A percentile compares a stretch with the other conserved stretches of the same genome.
Evolutionary conservation across 2,113 vertebrate species (phyloP).

Genomic region (Anhinga anhinga): DNA sequence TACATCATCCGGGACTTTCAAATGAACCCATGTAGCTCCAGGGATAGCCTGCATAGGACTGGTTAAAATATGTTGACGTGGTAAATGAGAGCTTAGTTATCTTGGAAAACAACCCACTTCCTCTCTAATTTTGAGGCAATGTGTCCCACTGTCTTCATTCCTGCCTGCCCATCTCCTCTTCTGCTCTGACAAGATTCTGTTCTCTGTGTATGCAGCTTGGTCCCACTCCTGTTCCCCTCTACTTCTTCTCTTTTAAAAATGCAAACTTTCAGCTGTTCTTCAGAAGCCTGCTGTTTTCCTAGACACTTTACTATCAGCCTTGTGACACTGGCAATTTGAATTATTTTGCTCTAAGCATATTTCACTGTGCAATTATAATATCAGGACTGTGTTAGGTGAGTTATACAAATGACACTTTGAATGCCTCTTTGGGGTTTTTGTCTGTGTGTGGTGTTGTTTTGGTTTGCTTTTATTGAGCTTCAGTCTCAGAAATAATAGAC

Average conservation of each 20-base stretch:
- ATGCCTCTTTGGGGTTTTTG: neutral
- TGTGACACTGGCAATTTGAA: conserved; percentile 6
- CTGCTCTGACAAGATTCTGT: neutral
- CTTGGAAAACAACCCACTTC: neutral
- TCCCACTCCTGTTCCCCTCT: neutral
- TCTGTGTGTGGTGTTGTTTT: neutral
- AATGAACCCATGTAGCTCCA: neutral
- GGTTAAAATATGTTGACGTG: neutral
- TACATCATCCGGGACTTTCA: conserved; percentile 17
- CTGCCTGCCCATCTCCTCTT: neutral
- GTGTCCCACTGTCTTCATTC: neutral
- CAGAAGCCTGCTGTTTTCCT: neutral
- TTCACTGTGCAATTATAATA: conserved; percentile 3
- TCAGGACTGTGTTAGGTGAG: neutral
- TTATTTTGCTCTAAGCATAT: conserved; percentile 1
- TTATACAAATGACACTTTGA: neutral
- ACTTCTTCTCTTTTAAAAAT: neutral
- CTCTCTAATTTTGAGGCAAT: neutral
- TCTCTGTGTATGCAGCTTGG: neutral
- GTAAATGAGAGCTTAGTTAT: neutral
- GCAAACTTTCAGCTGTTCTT: neutral
- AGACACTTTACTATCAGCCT: neutral
- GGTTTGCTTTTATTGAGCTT: neutral
- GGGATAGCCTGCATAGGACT: neutral
- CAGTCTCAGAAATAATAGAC: conserved; percentile 29